Evolutionary conservation across 2,888 invertebrate genomes (phyloP).

Genomic region (Drosophila testacea): DNA sequence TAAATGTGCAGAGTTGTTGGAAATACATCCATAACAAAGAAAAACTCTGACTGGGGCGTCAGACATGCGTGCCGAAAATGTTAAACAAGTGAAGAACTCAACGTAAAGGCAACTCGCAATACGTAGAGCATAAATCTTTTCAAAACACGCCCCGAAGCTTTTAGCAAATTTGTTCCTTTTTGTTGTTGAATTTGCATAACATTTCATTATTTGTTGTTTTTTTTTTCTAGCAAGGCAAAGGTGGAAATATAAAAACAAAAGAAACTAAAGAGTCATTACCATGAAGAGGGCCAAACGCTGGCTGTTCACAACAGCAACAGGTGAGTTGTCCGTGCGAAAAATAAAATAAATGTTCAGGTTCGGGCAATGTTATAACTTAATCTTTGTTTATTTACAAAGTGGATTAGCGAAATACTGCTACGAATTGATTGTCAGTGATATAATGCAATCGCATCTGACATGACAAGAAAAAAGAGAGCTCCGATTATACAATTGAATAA

Average conservation of each 20-base stretch:
- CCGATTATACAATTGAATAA: slow-evolving; percentile 52
- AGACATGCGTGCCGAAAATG: slow-evolving; percentile 45
- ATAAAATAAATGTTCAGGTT: slow-evolving; percentile 25
- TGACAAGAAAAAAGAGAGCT: slow-evolving; percentile 5
- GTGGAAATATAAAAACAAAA: slow-evolving; percentile 35
- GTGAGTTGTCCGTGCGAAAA: slow-evolving; percentile 79
- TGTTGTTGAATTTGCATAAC: slow-evolving; percentile 37
- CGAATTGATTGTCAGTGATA: slow-evolving; percentile 42
- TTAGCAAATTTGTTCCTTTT: slow-evolving; percentile 47
- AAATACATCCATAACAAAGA: neutral
- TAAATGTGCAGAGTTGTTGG: slow-evolving; percentile 27
- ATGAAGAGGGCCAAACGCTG: slow-evolving; percentile 87
- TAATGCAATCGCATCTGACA: slow-evolving; percentile 40
- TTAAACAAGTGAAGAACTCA: slow-evolving; percentile 40
- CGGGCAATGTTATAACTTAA: slow-evolving; percentile 21
- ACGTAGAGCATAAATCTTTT: slow-evolving; percentile 29
- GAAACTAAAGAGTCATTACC: slow-evolving; percentile 47
- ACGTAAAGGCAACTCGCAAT: slow-evolving; percentile 9
- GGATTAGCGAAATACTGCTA: slow-evolving; percentile 40
- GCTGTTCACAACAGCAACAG: slow-evolving; percentile 86
- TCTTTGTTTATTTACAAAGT: slow-evolving; percentile 19
- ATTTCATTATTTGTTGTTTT: slow-evolving; percentile 30
- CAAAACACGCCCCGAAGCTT: slow-evolving; percentile 9
- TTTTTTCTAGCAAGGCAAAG: slow-evolving; percentile 39
- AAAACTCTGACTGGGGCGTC: slow-evolving; percentile 9